Conservation (phyloP, 2,113 vertebrate species). For the Garra rufa region DNA sequence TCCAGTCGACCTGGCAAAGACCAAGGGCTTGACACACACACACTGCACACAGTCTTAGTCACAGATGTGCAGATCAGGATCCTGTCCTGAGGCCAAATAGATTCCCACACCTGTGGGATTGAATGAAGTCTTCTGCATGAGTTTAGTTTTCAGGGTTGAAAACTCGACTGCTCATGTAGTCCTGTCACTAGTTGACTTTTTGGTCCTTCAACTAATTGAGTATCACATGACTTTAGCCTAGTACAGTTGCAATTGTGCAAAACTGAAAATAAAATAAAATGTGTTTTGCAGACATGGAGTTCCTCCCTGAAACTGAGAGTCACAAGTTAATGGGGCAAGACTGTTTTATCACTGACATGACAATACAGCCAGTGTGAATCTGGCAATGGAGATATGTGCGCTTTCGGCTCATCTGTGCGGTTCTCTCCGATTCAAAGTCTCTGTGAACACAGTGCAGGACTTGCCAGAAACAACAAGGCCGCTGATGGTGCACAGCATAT, state of each 20-base stretch:
- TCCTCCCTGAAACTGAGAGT: not conserved
- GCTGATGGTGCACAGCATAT: not conserved
- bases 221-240: not conserved
- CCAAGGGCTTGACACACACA: slow-evolving; percentile 24
- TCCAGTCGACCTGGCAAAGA: slow-evolving; percentile 42
- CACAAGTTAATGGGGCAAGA: not conserved
- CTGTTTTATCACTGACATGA: not conserved
- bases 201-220: not conserved
- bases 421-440: not conserved
- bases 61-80: slow-evolving; percentile 4
- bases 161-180: not conserved
- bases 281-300: too few relatives aligned
- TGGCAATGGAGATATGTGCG: not conserved
- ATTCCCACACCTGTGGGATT: not conserved
- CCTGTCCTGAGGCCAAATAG: slow-evolving; percentile 6
- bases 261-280: too few relatives aligned
- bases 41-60: not conserved
- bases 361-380: not conserved
- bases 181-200: not conserved
- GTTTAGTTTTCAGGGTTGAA: not conserved
- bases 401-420: not conserved
- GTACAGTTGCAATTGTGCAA: too few relatives aligned
- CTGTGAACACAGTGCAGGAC: not conserved
- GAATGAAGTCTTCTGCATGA: not conserved
- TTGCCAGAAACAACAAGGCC: not conserved